phyloP scores from a whole-genome alignment of 2,797 vertebrate species.

The Odontamblyopus rebecca region DNA sequence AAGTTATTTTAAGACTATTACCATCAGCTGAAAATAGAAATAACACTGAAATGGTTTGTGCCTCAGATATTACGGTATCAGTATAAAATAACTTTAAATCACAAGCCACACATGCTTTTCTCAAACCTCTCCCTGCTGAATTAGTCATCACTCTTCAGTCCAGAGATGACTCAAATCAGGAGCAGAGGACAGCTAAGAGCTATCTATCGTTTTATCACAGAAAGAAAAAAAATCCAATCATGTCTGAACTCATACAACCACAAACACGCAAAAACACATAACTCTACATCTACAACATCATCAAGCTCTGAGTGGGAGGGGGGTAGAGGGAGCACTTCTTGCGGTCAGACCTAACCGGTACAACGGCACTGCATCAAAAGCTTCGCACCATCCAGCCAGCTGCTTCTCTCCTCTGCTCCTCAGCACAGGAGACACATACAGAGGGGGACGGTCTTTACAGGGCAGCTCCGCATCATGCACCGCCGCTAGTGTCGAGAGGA shows the following conservation, averaged over 20 bases:
- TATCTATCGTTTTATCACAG: slow-evolving; percentile 1
- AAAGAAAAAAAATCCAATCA: not conserved
- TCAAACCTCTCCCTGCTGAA: slow-evolving; percentile 26
- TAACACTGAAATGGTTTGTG: not conserved
- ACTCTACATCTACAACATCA: slow-evolving; percentile 17
- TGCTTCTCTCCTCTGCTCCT: slow-evolving; percentile 44
- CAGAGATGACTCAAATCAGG: slow-evolving; percentile 48
- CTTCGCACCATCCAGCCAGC: slow-evolving; percentile 27
- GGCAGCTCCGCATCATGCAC: slow-evolving; percentile 40
- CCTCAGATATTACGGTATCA: not conserved
- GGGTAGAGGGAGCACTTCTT: slow-evolving; percentile 51
- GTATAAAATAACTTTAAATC: slow-evolving; percentile 20
- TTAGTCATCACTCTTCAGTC: slow-evolving; percentile 42
- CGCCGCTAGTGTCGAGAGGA: slow-evolving; percentile 12
- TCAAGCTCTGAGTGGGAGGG: slow-evolving; percentile 44
- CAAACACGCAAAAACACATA: slow-evolving; percentile 14
- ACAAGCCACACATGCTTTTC: slow-evolving; percentile 17
- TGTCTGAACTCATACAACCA: not conserved
- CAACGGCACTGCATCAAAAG: not conserved
- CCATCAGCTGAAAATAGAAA: not conserved
- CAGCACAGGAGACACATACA: not conserved
- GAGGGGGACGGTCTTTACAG: not conserved
- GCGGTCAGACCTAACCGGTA: slow-evolving; percentile 29
- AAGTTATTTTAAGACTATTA: not conserved
- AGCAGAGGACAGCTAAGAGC: slow-evolving; percentile 28